Evolutionary conservation across 2,113 vertebrate species (phyloP).

Genomic region (Machaerirhynchus nigripectus): DNA sequence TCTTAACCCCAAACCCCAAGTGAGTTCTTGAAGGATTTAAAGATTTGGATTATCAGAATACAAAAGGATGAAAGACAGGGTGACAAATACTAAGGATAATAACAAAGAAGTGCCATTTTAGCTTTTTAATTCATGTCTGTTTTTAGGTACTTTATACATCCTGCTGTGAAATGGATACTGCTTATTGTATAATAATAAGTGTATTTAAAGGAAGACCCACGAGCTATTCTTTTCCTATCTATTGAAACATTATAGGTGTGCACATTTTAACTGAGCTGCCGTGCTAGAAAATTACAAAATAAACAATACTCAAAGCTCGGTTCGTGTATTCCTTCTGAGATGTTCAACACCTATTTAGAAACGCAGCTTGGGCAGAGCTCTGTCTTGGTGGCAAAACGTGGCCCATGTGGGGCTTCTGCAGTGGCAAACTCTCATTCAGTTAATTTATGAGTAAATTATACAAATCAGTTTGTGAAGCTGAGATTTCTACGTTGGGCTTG

Average conservation of each 20-base stretch:
- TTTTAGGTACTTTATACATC: not conserved
- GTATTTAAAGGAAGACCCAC: not conserved
- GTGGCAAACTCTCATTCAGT: not conserved
- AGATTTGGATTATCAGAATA: slow-evolving; percentile 61
- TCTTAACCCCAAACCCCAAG: not conserved
- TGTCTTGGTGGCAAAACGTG: not conserved
- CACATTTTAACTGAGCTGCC: not conserved
- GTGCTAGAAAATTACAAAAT: not conserved
- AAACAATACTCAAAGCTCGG: not conserved
- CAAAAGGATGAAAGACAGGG: slow-evolving; percentile 59
- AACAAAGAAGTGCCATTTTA: slow-evolving; percentile 41
- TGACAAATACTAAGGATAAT: slow-evolving; percentile 38
- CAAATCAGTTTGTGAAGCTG: not conserved
- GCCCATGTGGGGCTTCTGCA: not conserved
- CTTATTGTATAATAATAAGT: not conserved
- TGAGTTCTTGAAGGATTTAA: slow-evolving; percentile 51
- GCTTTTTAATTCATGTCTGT: slow-evolving; percentile 26
- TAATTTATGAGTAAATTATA: not conserved
- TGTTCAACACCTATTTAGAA: not conserved
- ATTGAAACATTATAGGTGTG: not conserved
- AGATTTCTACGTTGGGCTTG: not conserved
- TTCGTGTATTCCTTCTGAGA: not conserved
- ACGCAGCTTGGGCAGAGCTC: not conserved
- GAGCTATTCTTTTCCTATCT: not conserved
- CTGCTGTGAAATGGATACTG: slow-evolving; percentile 23